phyloP scores from a whole-genome alignment of 2,888 invertebrate genomes.

The Hyles lineata region DNA sequence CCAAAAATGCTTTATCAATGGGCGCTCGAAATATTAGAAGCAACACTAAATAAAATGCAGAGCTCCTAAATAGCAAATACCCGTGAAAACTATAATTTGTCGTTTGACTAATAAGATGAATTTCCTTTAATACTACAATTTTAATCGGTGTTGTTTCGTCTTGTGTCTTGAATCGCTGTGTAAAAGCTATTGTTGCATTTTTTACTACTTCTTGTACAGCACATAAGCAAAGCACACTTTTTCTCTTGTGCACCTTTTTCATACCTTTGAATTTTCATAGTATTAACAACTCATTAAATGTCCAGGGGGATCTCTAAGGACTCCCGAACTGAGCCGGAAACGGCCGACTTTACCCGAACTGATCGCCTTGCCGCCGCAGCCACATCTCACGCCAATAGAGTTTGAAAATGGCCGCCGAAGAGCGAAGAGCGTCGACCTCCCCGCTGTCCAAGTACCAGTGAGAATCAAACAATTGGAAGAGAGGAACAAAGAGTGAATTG shows the following conservation, averaged over 20 bases:
- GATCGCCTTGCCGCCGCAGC: slow-evolving; percentile 56
- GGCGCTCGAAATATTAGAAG: not conserved
- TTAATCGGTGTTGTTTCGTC: slow-evolving; percentile 5
- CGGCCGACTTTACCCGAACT: slow-evolving; percentile 67
- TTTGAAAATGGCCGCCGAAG: slow-evolving; percentile 70
- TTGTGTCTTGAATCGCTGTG: not conserved
- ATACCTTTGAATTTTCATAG: not conserved
- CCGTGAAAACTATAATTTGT: not conserved
- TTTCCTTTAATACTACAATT: not conserved
- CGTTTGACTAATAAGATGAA: not conserved
- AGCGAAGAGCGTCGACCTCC: slow-evolving; percentile 77
- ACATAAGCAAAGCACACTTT: slow-evolving; percentile 1
- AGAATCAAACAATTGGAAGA: slow-evolving; percentile 74
- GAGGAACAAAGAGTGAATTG: slow-evolving; percentile 28
- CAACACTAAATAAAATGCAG: not conserved
- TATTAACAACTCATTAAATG: not conserved
- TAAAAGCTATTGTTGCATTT: not conserved
- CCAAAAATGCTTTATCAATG: not conserved
- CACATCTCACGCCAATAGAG: slow-evolving; percentile 50
- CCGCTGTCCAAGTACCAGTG: slow-evolving; percentile 78
- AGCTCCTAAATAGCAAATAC: not conserved
- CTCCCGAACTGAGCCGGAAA: slow-evolving; percentile 65
- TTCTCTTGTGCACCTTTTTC: not conserved
- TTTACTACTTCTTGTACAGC: slow-evolving; percentile 12
- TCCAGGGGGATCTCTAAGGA: slow-evolving; percentile 63